Evolutionary conservation across 2,888 invertebrate species (phyloP).

Genomic region (Galerucella pusilla): DNA sequence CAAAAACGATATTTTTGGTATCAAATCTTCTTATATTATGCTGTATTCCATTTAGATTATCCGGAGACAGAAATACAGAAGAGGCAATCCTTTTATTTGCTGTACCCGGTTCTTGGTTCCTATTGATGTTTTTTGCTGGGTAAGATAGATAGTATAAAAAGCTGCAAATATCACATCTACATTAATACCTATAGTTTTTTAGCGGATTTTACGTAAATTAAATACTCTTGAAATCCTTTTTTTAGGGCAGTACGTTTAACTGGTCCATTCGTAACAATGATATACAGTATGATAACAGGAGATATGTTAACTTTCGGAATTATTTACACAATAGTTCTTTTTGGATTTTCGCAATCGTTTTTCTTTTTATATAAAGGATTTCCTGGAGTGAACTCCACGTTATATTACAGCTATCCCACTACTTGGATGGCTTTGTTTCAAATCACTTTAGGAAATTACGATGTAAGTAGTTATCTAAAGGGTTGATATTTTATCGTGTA

Average conservation of each 20-base stretch:
- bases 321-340: conserved; percentile 93
- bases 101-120: conserved; percentile 96
- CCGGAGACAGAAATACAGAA: conserved; percentile 81
- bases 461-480: conserved; percentile 74
- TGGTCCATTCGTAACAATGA: conserved; percentile 99
- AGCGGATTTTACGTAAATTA: too few species aligned
- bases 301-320: conserved; percentile 99
- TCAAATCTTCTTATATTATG: conserved; percentile 91
- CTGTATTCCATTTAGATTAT: conserved; percentile 88
- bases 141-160: conserved; percentile 58
- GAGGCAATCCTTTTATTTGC: conserved; percentile 93
- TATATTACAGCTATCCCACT: conserved; percentile 86
- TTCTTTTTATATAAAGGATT: conserved; percentile 94
- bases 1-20: conserved; percentile 91
- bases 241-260: conserved; percentile 91
- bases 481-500: not conserved
- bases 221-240: conserved; percentile 17
- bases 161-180: too few species aligned
- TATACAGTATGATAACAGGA: conserved; percentile 98
- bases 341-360: conserved; percentile 96
- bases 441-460: conserved; percentile 97
- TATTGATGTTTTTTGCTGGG: conserved; percentile 99
- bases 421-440: conserved; percentile 99
- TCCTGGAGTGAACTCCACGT: conserved; percentile 81
- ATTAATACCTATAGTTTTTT: too few species aligned